Evolutionary conservation across 2,113 vertebrate genomes (phyloP).

Genomic region (Equus przewalskii): DNA sequence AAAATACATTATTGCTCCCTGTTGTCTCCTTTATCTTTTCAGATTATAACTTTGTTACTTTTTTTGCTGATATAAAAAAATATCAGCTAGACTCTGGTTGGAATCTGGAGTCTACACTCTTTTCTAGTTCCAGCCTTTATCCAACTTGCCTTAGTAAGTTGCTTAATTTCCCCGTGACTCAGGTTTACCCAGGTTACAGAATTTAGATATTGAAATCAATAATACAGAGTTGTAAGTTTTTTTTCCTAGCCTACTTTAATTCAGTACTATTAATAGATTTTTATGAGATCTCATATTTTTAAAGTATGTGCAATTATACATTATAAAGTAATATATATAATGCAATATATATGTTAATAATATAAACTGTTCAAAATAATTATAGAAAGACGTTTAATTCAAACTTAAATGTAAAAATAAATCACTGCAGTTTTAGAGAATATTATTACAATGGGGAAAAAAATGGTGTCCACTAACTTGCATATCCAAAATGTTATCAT

Average conservation of each 20-base stretch:
- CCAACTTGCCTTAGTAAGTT: neutral
- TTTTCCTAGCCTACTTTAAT: neutral
- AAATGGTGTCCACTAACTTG: neutral
- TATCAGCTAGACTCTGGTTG: neutral
- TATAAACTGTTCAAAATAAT: conserved; percentile 31
- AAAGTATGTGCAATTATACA: neutral
- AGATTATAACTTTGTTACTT: neutral
- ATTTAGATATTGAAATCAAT: conserved; percentile 1
- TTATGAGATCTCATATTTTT: neutral
- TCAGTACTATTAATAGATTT: neutral
- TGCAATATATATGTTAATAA: conserved; percentile 2
- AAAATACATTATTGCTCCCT: conserved; percentile 20
- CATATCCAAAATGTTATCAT: neutral
- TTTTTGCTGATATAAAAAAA: neutral
- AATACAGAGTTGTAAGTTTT: neutral
- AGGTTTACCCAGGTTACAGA: neutral
- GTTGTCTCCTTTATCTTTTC: neutral
- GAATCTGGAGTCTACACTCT: neutral
- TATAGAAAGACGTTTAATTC: neutral
- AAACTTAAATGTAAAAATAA: conserved; percentile 13
- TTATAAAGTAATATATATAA: neutral
- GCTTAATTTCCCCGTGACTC: neutral
- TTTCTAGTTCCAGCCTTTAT: neutral
- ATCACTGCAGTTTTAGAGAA: neutral
- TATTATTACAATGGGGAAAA: neutral